Evolutionary conservation across 2,113 vertebrate genomes (phyloP).

Genomic region (Prunella himalayana): DNA sequence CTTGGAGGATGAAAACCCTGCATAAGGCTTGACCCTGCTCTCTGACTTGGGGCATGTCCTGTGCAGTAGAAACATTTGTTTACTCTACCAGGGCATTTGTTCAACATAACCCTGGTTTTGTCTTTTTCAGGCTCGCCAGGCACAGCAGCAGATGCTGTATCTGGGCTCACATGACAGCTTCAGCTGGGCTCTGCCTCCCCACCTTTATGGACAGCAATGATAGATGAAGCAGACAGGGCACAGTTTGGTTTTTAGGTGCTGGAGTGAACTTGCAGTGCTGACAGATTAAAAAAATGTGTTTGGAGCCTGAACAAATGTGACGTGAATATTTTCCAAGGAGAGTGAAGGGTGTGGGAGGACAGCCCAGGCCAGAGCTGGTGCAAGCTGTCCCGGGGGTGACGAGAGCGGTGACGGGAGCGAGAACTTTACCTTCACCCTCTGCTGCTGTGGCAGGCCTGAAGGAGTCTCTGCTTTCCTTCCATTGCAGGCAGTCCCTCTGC

Average conservation of each 20-base stretch:
- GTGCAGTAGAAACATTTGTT: background rate
- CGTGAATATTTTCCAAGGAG: background rate
- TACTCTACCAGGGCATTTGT: background rate
- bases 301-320: constrained; percentile 14
- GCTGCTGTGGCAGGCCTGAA: background rate
- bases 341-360: constrained; percentile 38
- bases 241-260: background rate
- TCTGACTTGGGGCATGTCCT: background rate
- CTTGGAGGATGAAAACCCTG: background rate
- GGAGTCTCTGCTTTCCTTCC: background rate
- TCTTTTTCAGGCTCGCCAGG: background rate
- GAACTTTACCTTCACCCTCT: background rate
- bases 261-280: background rate
- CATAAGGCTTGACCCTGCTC: background rate
- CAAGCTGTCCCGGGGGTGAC: background rate
- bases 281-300: background rate
- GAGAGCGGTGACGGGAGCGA: background rate
- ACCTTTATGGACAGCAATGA: background rate
- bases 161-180: background rate
- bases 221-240: constrained; percentile 12
- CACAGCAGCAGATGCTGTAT: constrained; percentile 26
- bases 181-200: constrained; percentile 1
- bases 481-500: background rate
- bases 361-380: constrained; percentile 9
- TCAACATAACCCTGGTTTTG: background rate